Base-by-base conservation (phyloP, 2,888 invertebrate genomes). In the Synergus umbraculus region DNA sequence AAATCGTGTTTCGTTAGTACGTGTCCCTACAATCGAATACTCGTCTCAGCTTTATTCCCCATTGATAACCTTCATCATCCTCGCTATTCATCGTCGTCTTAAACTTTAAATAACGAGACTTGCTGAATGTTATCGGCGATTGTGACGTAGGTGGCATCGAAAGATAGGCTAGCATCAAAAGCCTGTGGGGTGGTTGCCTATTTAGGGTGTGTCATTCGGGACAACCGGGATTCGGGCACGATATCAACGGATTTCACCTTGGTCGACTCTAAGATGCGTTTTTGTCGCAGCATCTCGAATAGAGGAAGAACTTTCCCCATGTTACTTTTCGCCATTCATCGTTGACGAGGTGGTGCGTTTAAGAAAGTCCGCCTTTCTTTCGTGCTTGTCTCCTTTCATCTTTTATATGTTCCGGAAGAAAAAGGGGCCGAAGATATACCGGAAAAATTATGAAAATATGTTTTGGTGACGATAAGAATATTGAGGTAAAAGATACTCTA, bases 361-460 rank as follows among this genome's bases (percentile, higher is more conserved):
- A 49, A 73, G 46, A 54, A 29, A 73, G 22, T 13, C 29, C 18
- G 13, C 54, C 4, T 54, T 54, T 29, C 18, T 69, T 69, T 29
- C 22, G 22, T 22, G 12, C 60, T 22, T 60, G 54, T 54, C 54
- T 60, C 84, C 85, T 89, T 88, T 89, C 89, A 88, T 86, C 86
- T 84, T 82, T 84, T 79, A 84, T 84, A 60, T 29, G 29, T 60
- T 22, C 22, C 18, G 18, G 60, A 9, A 60, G 60, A 12, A 60
- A 60, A 60, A 22, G 18, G 18, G 12, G 18, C 12, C 3, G 12
- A 60, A 60, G 18, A 60, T 60, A 10, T 60, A 12, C 60, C 5
- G 60, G 12, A 22, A 4, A 60, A 60, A 60, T 22, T 60, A 12
- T 60, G 60, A 60, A 60, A 22, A 10, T 22, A 22, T 60, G 22